phyloP scores from a whole-genome alignment of 2,113 vertebrate species.

The Corynorhinus townsendii region DNA sequence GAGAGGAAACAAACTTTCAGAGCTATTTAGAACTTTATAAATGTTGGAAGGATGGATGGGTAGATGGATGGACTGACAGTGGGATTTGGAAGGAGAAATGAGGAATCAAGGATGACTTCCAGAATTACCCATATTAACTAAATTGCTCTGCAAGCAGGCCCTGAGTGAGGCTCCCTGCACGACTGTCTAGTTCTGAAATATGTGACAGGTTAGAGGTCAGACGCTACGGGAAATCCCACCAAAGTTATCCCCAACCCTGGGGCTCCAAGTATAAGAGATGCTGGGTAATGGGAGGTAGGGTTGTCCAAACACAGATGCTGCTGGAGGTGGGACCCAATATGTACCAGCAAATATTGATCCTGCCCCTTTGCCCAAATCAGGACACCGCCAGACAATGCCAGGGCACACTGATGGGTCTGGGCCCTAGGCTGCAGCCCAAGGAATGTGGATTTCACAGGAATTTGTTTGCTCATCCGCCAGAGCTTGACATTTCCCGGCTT shows the following conservation, averaged over 20 bases:
- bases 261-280: neutral
- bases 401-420: neutral
- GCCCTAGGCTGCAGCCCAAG: slow-evolving; percentile 69
- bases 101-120: neutral
- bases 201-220: slow-evolving; percentile 10
- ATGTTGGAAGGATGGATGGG: neutral
- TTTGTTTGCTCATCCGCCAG: slow-evolving; percentile 77
- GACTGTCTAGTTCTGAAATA: neutral
- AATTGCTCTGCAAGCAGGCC: neutral
- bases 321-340: slow-evolving; percentile 10
- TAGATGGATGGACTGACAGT: neutral
- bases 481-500: slow-evolving; percentile 68
- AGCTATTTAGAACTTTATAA: neutral
- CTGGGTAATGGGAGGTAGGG: slow-evolving; percentile 1
- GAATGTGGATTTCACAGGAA: slow-evolving; percentile 65
- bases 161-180: neutral
- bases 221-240: slow-evolving; percentile 7
- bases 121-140: neutral
- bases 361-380: slow-evolving; percentile 72
- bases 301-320: slow-evolving; percentile 85
- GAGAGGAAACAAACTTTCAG: neutral
- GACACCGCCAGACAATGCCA: slow-evolving; percentile 53
- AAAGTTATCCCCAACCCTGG: neutral
- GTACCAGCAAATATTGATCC: slow-evolving; percentile 84
- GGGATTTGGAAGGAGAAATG: neutral